Base-by-base conservation (phyloP, 2,113 vertebrate genomes). In the Nycticebus coucang region DNA sequence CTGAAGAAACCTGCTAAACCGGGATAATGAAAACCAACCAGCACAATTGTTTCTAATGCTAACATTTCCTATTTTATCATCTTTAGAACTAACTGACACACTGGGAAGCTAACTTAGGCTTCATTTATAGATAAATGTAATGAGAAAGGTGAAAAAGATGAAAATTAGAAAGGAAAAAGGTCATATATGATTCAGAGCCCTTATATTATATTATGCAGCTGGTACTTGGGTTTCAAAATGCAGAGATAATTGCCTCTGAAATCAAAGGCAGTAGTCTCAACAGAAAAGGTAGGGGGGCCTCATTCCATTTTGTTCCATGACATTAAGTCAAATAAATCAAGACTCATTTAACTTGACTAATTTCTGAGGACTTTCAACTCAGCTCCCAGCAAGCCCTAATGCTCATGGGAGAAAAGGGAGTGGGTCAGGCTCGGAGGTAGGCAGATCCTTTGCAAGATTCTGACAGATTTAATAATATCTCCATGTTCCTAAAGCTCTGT, bases 21-120 rank as follows among this genome's bases (percentile, higher is more conserved):
- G 8, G 66, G 71, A 22, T 69, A 81, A 60, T 13, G 87, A 75
- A 93, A 72, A 60, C 33, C 94, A 96, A 87, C 37, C 79, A 95
- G 93, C 89, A 97, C 24, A 17, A 28, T 0, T 0, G 35, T 45
- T 82, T 96, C 87, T 28, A 59, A 15, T 33, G 84, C 59, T 91
- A 96, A 80, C 17, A 85, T 69, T 15, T 92, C 93, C 93, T 24
- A 90, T 97, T 96, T 97, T 89, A 92, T 89, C 86, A 94, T 93
- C 86, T 0, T 96, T 85, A 90, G 94, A 89, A 83, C 0, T 2
- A 59, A 66, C 1, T 94, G 94, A 78, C 80, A 79, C 35, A 75
- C 72, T 59, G n/a, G 91, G 82, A 93, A 89, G 69, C 74, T 66
- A 96, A 95, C 84, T 75, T 75, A 77, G 91, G 55, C n/a, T 94